Percentiles rank a stretch among this genome's conserved stretches.
Conservation (phyloP, 1,140 invertebrate genomes). For the Anastatus disparis region DNA sequence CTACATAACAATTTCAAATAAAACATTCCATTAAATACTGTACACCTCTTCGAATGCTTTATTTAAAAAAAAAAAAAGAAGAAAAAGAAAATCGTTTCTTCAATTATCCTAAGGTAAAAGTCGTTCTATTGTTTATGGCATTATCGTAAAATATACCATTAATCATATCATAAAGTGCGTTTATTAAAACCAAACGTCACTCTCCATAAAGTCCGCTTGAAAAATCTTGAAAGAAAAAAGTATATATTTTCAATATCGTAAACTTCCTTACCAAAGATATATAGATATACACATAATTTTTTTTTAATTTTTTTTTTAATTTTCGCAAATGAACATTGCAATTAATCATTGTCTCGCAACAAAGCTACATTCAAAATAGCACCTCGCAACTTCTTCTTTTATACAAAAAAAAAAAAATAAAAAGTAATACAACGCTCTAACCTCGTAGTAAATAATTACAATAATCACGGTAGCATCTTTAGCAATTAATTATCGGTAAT, state of each 20-base stretch:
- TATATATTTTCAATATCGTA: conserved; percentile 12
- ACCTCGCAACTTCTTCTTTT: neutral
- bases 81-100: neutral
- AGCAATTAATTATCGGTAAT: conserved; percentile 32
- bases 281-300: too few species aligned
- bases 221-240: conserved; percentile 31
- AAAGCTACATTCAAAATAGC: neutral
- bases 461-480: conserved; percentile 35
- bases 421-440: neutral
- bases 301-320: too few species aligned
- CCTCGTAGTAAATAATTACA: conserved; percentile 14
- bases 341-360: conserved; percentile 35
- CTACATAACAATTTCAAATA: conserved; percentile 26
- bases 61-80: conserved; percentile 5
- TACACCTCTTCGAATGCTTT: conserved; percentile 12
- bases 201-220: too few species aligned
- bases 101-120: neutral
- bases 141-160: conserved; percentile 26
- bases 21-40: neutral
- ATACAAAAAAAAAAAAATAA: neutral
- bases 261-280: too few species aligned
- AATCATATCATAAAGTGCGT: conserved; percentile 1
- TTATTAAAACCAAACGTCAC: conserved; percentile 14
- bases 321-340: conserved; percentile 19
- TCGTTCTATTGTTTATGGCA: conserved; percentile 12